These are phyloP conservation scores for Xenotilapia longispinis DNA, from an alignment of 2,113 vertebrate genomes.

Conservation along the genomic window DNA sequence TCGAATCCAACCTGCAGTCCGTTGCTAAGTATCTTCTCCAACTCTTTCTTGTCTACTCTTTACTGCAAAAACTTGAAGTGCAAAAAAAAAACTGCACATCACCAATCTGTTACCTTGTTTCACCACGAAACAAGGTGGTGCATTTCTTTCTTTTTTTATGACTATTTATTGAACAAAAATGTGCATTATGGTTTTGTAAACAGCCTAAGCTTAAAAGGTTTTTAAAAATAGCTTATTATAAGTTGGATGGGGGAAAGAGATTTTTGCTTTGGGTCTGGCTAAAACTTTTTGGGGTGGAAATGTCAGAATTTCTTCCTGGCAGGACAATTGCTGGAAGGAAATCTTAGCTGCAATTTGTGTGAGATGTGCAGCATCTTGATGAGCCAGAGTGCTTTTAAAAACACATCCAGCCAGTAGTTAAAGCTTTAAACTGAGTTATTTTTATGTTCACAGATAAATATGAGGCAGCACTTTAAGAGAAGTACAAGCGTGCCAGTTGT, in stretches of 20 bases:
- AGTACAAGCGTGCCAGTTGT: not conserved
- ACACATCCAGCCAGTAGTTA: not conserved
- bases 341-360: not conserved
- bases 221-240: not conserved
- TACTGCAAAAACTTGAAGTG: not conserved
- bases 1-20: not conserved
- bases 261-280: not conserved
- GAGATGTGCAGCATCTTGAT: not conserved
- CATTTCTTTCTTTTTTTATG: not conserved
- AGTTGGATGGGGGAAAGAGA: not conserved
- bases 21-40: not conserved
- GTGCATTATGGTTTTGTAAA: not conserved
- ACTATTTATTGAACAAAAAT: not conserved
- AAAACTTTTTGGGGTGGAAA: not conserved
- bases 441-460: not conserved
- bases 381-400: not conserved
- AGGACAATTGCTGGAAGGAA: not conserved
- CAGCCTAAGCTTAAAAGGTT: not conserved
- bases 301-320: not conserved
- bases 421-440: not conserved
- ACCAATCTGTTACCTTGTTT: not conserved
- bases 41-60: not conserved
- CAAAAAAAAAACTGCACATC: not conserved
- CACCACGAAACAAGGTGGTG: not conserved
- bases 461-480: not conserved